phyloP scores from a whole-genome alignment of 2,888 invertebrate species.

The Ennomos quercinarius region DNA sequence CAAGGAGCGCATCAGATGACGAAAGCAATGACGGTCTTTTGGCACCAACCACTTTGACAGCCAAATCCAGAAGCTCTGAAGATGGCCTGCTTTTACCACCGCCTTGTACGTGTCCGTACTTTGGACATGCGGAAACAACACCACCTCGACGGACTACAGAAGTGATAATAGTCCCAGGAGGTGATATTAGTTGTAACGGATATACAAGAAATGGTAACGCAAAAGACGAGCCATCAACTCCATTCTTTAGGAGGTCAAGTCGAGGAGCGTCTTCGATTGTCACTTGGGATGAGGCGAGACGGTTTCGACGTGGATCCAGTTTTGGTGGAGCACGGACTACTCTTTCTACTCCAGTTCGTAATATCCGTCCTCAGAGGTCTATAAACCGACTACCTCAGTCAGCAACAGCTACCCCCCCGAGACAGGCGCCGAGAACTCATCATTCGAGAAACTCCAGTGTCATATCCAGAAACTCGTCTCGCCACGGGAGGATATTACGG shows the following conservation, averaged over 20 bases:
- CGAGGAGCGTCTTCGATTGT: slow-evolving; percentile 91
- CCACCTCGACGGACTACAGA: slow-evolving; percentile 80
- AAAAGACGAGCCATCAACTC: slow-evolving; percentile 75
- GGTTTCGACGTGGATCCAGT: slow-evolving; percentile 88
- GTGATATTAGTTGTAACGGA: slow-evolving; percentile 78
- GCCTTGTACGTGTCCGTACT: slow-evolving; percentile 93
- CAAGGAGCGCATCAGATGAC: slow-evolving; percentile 77
- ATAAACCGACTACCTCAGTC: slow-evolving; percentile 63
- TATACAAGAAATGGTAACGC: slow-evolving; percentile 67
- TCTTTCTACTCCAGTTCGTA: slow-evolving; percentile 82
- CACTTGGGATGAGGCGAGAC: slow-evolving; percentile 89
- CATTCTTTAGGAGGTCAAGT: slow-evolving; percentile 81
- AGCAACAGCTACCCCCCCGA: slow-evolving; percentile 68
- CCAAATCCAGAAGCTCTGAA: slow-evolving; percentile 78
- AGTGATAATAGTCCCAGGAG: slow-evolving; percentile 83
- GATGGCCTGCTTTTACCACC: slow-evolving; percentile 87
- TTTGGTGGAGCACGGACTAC: slow-evolving; percentile 88
- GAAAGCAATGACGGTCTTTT: slow-evolving; percentile 73
- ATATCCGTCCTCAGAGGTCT: slow-evolving; percentile 69
- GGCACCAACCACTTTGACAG: slow-evolving; percentile 67
- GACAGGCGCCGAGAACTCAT: slow-evolving; percentile 87
- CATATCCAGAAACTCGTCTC: slow-evolving; percentile 91
- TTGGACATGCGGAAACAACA: slow-evolving; percentile 87
- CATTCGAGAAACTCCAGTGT: slow-evolving; percentile 93
- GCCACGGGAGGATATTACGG: slow-evolving; percentile 93